These are phyloP conservation scores for Ganaspis brasiliensis DNA, from an alignment of 2,888 invertebrate genomes.

Conservation along the genomic window DNA sequence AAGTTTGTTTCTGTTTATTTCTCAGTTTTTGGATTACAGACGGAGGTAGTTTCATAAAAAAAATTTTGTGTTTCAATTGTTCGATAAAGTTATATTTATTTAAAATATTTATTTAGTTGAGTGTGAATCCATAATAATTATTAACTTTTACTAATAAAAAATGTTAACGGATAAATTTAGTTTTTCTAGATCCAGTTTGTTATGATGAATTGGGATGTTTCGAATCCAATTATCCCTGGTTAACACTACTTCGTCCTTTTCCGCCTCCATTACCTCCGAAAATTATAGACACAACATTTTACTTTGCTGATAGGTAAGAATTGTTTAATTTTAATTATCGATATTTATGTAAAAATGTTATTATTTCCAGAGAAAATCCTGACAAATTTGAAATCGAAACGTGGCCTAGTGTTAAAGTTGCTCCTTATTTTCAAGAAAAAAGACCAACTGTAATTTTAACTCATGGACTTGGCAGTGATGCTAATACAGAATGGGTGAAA, in stretches of 20 bases:
- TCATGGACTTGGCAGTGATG: conserved; percentile 77
- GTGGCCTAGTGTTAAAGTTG: conserved; percentile 67
- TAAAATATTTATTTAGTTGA: no score
- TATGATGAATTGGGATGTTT: conserved; percentile 79
- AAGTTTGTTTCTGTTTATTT: not conserved
- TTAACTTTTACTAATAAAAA: no score
- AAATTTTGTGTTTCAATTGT: no score
- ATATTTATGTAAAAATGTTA: no score
- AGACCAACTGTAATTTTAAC: conserved; percentile 76
- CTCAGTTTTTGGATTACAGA: not conserved
- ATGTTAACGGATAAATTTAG: conserved; percentile 25
- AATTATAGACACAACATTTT: conserved; percentile 73
- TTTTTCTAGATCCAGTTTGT: conserved; percentile 66
- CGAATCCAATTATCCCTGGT: conserved; percentile 76
- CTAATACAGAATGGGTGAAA: conserved; percentile 73
- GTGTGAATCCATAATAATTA: not conserved
- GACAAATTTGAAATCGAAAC: conserved; percentile 54
- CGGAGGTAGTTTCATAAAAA: not conserved
- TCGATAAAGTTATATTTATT: no score
- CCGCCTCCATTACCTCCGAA: conserved; percentile 73
- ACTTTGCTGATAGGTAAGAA: conserved; percentile 72
- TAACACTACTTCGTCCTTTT: conserved; percentile 73
- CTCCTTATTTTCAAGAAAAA: conserved; percentile 60
- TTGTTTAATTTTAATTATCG: not conserved
- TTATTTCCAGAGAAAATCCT: conserved; percentile 35